Evolutionary conservation across 2,797 vertebrate genomes (phyloP), one percentile per base, ranked within the genome.

Genomic region (Mareca strepera): DNA sequence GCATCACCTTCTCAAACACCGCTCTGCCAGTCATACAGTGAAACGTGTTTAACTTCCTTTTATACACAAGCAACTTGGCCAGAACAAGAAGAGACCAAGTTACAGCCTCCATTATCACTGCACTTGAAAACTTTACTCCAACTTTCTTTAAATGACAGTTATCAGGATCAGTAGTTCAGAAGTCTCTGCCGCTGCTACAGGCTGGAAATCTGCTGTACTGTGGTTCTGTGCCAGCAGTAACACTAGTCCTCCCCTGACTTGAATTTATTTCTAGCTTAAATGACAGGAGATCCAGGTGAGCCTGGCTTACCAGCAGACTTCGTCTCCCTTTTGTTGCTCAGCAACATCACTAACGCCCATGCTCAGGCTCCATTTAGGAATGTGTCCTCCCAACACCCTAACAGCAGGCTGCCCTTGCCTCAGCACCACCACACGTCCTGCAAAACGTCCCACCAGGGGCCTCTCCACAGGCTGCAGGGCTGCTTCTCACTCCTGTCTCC

Each of bases 231-330:
- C 67, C 62, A 66, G 69, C 0, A 75, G 79, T 62, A 90, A 90
- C 6, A 62, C 26, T 12, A 83, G 23, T 60, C 63, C 74, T 69
- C n/a, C 67, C 6, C 13, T 63, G 46, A 68, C 29, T 35, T 63
- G 11, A 86, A 60, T 37, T 41, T 75, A 76, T 92, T 92, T 79
- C 88, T 76, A 69, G 46, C 37, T 78, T 63, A 90, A 76, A 81
- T 44, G 70, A 70, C 77, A 92, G 43, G 18, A 92, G n/a, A 73
- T 23, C 55, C 85, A 92, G 52, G 77, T 79, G 52, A 95, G 86
- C 44, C 60, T 67, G 55, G 66, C 70, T 88, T 90, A 69, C 16
- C 22, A 56, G 70, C 14, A 86, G 23, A 59, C 10, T 48, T 73
- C 1, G 0, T 44, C 22, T 83, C 41, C 44, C 29, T 78, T 90